Base-by-base conservation (phyloP, 2,113 vertebrate species). In the Phylloscopus trochilus region DNA sequence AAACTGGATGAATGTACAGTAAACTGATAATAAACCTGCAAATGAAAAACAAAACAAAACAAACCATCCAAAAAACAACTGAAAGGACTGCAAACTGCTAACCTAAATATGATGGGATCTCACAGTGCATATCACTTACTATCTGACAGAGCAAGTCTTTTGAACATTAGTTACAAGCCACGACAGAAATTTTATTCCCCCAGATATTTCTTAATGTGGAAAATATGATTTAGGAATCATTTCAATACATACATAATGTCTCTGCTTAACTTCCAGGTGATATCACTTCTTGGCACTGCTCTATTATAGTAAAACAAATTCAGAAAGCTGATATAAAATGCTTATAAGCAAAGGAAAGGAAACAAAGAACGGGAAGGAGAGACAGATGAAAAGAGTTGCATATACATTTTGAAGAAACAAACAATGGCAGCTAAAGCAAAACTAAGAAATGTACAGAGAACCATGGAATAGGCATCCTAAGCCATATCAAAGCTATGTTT, bases 181-280 rank as follows among this genome's bases (percentile, higher is more conserved):
- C 91, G 90, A 92, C 76, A 96, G 78, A 97, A 95, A 59, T 64
- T 81, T 96, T 95, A 95, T 96, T 96, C 67, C 74, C 31, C 26
- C 9, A 83, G 53, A 87, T 92, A 96, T 83, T 83, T 93, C 95
- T 87, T 95, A 94, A 96, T 0, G 1, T 93, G 72, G 90, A 92
- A 87, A 84, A 95, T 90, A 87, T 87, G 64, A 97, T 66, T 95
- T 92, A 80, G 47, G 87, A 97, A 93, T 95, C n/a, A 96, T 97
- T 97, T 97, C 83, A 95, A 87, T 95, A 87, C 62, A 86, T 94
- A 79, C 59, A 93, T 96, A 96, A 97, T 93, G 78, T 39, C 73
- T 87, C 78, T 94, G 59, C 85, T 96, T 88, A 97, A 85, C 59
- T 83, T 94, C 46, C 33, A 92, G 92, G 96, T 95, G 78, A 91